Evolutionary conservation across 2,113 vertebrate genomes (phyloP).

Genomic region (Scortum barcoo): DNA sequence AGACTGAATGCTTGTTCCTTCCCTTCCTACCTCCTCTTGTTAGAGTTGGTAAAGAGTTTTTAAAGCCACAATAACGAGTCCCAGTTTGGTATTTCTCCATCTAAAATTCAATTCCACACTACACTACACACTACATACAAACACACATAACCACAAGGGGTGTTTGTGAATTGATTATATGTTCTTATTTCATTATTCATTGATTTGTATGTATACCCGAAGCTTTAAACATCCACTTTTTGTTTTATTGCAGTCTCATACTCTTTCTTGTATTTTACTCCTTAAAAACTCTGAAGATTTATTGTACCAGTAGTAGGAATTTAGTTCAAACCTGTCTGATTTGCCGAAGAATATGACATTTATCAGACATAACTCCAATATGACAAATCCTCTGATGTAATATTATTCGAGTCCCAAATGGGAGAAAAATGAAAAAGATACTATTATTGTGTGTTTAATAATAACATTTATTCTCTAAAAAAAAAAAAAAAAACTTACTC

Average conservation of each 20-base stretch:
- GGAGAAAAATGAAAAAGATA: not conserved
- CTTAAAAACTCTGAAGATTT: not conserved
- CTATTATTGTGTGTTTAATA: not conserved
- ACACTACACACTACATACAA: not conserved
- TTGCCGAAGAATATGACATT: not conserved
- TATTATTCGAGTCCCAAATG: not conserved
- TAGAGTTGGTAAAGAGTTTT: too few species aligned
- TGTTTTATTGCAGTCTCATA: not conserved
- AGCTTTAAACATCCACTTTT: not conserved
- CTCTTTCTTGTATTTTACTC: not conserved
- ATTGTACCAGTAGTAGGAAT: not conserved
- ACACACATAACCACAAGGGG: not conserved
- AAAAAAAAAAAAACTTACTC: not conserved
- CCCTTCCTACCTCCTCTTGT: not conserved
- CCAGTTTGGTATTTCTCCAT: not conserved
- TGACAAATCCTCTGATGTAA: not conserved
- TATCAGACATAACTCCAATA: not conserved
- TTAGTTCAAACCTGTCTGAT: not conserved
- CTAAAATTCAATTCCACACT: slow-evolving; percentile 15
- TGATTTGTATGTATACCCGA: not conserved
- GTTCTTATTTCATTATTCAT: not conserved
- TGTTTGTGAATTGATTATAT: not conserved
- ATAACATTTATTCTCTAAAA: too few species aligned
- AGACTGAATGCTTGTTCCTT: not conserved
- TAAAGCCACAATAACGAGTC: not conserved